Evolutionary conservation across 1,140 invertebrate species (phyloP), one percentile per base, ranked within the genome.

Genomic region (Dendrolimus punctatus): DNA sequence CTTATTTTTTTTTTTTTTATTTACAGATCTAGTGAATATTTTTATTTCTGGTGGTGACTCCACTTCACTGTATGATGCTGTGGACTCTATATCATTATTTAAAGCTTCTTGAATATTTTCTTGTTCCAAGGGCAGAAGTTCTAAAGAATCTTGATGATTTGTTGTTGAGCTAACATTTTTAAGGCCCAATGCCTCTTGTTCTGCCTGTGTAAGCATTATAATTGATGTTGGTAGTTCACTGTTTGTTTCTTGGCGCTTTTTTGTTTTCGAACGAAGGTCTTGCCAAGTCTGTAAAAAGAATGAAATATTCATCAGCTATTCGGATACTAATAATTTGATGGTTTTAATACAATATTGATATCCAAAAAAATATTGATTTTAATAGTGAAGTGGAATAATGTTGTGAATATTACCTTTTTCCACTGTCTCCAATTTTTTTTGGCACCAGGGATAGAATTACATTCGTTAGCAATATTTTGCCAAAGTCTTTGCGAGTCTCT

Each of bases 381-480:
- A n/a, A 23, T 23, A 23, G 1, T 2, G 1, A 3, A 23, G 23
- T 23, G 3, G 23, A 23, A 23, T 1, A 23, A 23, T 23, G 23
- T 23, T 23, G 23, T 23, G 23, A 23, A 3, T 23, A 23, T 7
- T 68, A 85, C 82, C 67, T 83, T 85, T 64, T 71, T 71, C 82
- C 80, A 85, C 51, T 83, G 80, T 10, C 68, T 66, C 82, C 82
- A 85, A 52, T 77, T 76, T 71, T 83, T 85, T 49, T 57, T 76
- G 1, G 80, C 76, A 39, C 82, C 82, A 8, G 74, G 73, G 54
- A 85, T 66, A 10, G 74, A 50, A 58, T 85, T 85, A 54, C 76
- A 82, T 62, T 83, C 78, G 41, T 57, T 68, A 8, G 82, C 72
- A 60, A 85, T 83, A 48, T 56, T 72, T 53, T 75, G 67, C 82